Base-by-base conservation (phyloP, 2,888 invertebrate species). In the Parochlus steinenii region DNA sequence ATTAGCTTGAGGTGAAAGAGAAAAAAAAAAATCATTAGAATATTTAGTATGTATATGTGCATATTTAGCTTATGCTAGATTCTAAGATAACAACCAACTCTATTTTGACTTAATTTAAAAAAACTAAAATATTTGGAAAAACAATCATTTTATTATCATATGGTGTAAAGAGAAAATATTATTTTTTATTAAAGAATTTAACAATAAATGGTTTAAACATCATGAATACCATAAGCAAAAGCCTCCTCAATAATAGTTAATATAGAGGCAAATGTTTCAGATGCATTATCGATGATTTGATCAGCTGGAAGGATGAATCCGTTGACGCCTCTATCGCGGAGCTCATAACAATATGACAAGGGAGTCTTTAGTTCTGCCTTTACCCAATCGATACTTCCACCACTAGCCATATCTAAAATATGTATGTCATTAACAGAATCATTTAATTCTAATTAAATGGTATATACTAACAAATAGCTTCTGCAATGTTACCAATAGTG, bases 291-390 rank as follows among this genome's bases (percentile, higher is more conserved):
- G 19, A 63, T 52, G 39, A 76, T 75, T 49, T 69, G 63, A 1
- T 61, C 56, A 2, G 63, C 46, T 1, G 75, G 74, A 2, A 77
- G 56, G 0, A 70, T 34, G 52, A 74, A 74, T 0, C 75, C 76
- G 43, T 61, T 55, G 2, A 43, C 42, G 1, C 73, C 73, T n/a
- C n/a, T n/a, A 45, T 75, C 75, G 2, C 74, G 55, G 3, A 78
- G 54, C 33, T 61, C 61, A 7, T 56, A 59, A 40, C 55, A 55
- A 45, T 55, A 59, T 2, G 54, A 55, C 1, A 61, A 32, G 1
- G 58, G 59, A 0, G 56, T 52, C 2, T 54, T 33, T 0, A 56
- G 43, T 0, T 43, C 41, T 33, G 52, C 56, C 16, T 61, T 59
- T 0, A 57, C 58, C 61, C 61, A 61, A 18, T 61, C 61, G 1